phyloP scores from a whole-genome alignment of 2,797 vertebrate genomes.

The Onychomys torridus region DNA sequence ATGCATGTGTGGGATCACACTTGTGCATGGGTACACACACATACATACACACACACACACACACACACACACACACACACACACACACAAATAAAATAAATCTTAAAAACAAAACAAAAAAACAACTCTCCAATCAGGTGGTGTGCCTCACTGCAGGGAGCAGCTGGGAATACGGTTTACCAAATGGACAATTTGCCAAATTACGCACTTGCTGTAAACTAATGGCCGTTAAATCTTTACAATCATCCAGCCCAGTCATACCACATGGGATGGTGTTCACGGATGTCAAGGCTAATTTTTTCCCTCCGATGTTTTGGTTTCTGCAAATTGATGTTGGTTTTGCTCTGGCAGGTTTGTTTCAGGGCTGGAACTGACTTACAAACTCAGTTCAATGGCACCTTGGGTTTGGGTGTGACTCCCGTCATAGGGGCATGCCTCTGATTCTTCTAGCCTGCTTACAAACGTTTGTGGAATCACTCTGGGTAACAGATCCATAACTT shows the following conservation, averaged over 20 bases:
- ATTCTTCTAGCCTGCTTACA: neutral
- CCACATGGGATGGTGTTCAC: neutral
- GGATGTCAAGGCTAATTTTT: neutral
- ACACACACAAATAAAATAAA: neutral
- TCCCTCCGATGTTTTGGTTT: neutral
- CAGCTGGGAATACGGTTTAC: neutral
- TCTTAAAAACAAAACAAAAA: neutral
- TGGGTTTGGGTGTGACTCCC: neutral
- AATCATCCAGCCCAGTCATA: too few species aligned
- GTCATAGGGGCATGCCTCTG: neutral
- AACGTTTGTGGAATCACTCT: fast-evolving
- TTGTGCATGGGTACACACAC: neutral
- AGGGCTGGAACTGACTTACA: neutral
- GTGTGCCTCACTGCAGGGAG: fast-evolving
- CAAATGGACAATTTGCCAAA: neutral
- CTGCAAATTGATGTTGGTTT: neutral
- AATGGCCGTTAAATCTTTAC: neutral
- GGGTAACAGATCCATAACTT: neutral
- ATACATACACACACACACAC: neutral
- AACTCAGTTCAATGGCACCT: neutral
- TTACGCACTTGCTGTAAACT: neutral
- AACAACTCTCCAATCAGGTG: neutral
- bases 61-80: neutral
- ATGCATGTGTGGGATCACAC: neutral
- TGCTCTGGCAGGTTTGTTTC: neutral